Evolutionary conservation across 2,888 invertebrate species (phyloP), one percentile per base, ranked within the genome.

Genomic region (Morpho helenor): DNA sequence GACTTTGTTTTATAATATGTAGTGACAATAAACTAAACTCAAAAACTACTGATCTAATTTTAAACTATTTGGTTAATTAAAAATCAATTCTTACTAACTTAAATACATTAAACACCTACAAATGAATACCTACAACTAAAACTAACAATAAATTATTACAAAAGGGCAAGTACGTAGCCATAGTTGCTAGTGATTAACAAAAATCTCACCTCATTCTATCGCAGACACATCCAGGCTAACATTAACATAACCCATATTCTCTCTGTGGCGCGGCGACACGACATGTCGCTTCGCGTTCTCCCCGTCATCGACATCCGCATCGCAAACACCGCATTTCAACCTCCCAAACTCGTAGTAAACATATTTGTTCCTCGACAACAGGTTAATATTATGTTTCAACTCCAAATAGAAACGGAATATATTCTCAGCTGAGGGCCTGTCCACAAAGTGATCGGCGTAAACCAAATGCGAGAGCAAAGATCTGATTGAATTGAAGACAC

Each of bases 241-340:
- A 73, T 73, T 82, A 68, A 86, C 77, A 73, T 84, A 88, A 74
- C 89, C 90, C 89, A 90, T 90, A 56, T 80, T 86, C 56, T 89
- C 90, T 54, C 82, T 77, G 60, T 90, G 90, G 3, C 82, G 78
- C 1, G 79, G 53, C 0, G 89, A 88, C 23, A 87, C 76, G 1
- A 90, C 89, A 46, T 90, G 90, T 7, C 76, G 76, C 70, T 90
- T 90, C 0, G 88, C 90, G 2, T 87, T 89, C 72, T 90, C 89
- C 0, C 77, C 79, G 0, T 81, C 87, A 0, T 77, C 82, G 0
- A 90, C 50, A 48, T 87, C 86, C 0, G 71, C 69, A 4, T 86
- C 85, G 60, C 90, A 90, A 0, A 88, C 88, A 0, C 89, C 88
- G 59, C 90, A 90, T 40, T 79, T 83, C 57, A 89, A 64, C 64